Base-by-base conservation (phyloP, 2,113 vertebrate genomes). In the Macheiramphus alcinus region DNA sequence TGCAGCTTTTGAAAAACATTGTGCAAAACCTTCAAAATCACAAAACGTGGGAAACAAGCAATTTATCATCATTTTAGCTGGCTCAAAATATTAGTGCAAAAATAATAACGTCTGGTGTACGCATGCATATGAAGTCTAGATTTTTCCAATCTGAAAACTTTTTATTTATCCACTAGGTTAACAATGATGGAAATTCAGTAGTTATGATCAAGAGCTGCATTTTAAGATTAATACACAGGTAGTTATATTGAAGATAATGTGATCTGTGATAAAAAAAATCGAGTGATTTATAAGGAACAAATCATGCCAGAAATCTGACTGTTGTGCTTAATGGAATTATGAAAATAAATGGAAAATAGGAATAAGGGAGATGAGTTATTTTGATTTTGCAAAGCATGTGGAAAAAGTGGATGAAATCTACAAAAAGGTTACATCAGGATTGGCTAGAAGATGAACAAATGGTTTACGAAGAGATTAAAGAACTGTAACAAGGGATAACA, bases 341-440 rank as follows among this genome's bases (percentile, higher is more conserved):
- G 73, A 91, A 96, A 96, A 94, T 90, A 95, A 90, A 93, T 38
- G 59, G 87, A 78, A 94, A 91, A 74, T 11, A 50, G 3, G 68
- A 95, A 68, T 72, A 70, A 86, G 47, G 17, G 55, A 85, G 86
- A 96, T 88, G 15, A 40, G 67, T 79, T 91, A 86, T 84, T 90
- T 63, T 81, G 92, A 90, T 93, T 94, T 95, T 89, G 32, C 34
- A 91, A 91, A 82, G n/a, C n/a, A 53, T 68, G 11, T 88, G 67
- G 72, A 66, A 61, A 80, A 62, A 91, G 36, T 70, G 17, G 47
- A 70, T 45, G 63, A 93, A 85, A 70, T 94, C 80, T 95, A 43
- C 31, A 61, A 68, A 76, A 93, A 16, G 10, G 80, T 81, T 91
- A 15, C 32, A 40, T 80, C 45, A 71, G 78, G 10, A 61, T 42